Percentiles rank a stretch among this genome's conserved stretches.
Conservation (phyloP, 2,888 invertebrate genomes). For the Falcaria lacertinaria region DNA sequence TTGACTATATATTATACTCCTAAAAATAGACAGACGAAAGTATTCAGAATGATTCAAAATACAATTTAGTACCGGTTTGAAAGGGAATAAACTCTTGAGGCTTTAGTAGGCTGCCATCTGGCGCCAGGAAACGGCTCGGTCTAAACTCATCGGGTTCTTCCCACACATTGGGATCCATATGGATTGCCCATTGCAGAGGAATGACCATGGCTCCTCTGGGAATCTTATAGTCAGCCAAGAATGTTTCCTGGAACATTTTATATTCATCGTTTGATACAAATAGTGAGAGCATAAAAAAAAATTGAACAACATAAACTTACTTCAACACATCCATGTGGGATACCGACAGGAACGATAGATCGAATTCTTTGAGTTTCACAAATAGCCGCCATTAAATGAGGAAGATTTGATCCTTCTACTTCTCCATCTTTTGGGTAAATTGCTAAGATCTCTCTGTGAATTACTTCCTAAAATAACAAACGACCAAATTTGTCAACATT, state of each 20-base stretch:
- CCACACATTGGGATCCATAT: conserved; percentile 85
- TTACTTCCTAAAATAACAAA: conserved; percentile 68
- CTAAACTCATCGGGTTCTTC: conserved; percentile 82
- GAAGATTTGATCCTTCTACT: conserved; percentile 76
- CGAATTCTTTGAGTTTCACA: conserved; percentile 89
- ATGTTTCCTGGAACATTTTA: neutral
- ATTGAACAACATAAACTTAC: conserved; percentile 26
- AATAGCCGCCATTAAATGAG: conserved; percentile 85
- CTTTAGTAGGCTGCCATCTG: conserved; percentile 81
- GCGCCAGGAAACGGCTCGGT: conserved; percentile 84
- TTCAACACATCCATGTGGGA: conserved; percentile 87
- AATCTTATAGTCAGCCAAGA: conserved; percentile 2
- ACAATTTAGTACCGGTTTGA: conserved; percentile 82
- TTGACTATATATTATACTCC: no score
- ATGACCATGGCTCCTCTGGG: conserved; percentile 86
- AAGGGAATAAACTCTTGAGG: conserved; percentile 89
- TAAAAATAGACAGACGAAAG: neutral
- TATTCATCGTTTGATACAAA: neutral
- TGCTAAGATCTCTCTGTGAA: conserved; percentile 78
- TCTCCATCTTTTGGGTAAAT: conserved; percentile 74
- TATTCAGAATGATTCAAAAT: neutral
- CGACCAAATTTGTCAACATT: neutral
- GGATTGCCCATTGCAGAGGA: conserved; percentile 90
- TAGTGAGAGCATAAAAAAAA: neutral
- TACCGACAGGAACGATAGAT: conserved; percentile 89